Evolutionary conservation across 2,113 vertebrate species (phyloP).

Genomic region (Loxodonta africana): DNA sequence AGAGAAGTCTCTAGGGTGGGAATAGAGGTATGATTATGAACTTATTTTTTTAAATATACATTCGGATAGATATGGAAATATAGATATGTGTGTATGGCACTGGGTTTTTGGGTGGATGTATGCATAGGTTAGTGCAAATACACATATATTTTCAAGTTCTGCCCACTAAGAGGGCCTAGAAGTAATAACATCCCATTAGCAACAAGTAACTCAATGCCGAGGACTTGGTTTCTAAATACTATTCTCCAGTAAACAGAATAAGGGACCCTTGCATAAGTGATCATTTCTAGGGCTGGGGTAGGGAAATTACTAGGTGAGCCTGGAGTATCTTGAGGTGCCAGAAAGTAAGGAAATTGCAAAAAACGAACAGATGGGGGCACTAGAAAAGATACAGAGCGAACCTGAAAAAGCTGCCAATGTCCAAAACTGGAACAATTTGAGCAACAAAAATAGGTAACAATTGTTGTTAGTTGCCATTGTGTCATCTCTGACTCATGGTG

Average conservation of each 20-base stretch:
- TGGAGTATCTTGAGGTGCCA: not conserved
- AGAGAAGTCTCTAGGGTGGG: not conserved
- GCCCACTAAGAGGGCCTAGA: not conserved
- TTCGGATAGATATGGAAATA: not conserved
- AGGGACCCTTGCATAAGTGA: not conserved
- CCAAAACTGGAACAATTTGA: not conserved
- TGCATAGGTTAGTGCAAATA: not conserved
- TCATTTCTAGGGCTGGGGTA: not conserved
- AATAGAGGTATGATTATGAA: not conserved
- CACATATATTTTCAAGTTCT: not conserved
- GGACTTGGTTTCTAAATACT: not conserved
- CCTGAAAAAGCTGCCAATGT: not conserved
- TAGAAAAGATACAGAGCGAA: not conserved
- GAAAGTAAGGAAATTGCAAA: not conserved
- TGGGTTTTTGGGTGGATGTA: no score
- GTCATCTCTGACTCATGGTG: no score
- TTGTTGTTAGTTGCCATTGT: no score
- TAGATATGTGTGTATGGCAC: not conserved
- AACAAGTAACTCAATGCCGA: not conserved
- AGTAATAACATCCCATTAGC: no score
- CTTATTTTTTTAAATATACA: not conserved
- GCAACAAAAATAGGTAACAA: not conserved
- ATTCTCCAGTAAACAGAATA: not conserved
- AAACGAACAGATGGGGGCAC: not conserved
- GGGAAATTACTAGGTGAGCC: not conserved